Percentiles rank a stretch among this genome's conserved stretches.
Conservation (phyloP, 1,140 invertebrate genomes). For the Bombus affinis region DNA sequence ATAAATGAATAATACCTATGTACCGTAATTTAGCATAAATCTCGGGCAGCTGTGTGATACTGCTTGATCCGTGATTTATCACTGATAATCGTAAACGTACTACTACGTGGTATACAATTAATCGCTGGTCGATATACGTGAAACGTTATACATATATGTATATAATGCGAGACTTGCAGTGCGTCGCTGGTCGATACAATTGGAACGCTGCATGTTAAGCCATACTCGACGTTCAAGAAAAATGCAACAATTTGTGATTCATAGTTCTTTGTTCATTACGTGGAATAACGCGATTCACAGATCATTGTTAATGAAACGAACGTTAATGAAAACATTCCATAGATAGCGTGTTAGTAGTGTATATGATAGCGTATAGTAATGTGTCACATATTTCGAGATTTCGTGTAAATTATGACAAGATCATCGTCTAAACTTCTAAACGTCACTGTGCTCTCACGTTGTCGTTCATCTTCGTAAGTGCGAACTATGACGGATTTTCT, state of each 20-base stretch:
- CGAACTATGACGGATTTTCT: constrained; percentile 13
- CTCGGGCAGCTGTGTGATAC: neutral
- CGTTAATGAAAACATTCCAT: neutral
- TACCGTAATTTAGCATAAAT: neutral
- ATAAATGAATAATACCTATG: neutral
- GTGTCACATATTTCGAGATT: neutral
- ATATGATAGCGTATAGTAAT: neutral
- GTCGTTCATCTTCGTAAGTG: constrained; percentile 42
- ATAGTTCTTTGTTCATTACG: neutral
- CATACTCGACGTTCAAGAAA: neutral
- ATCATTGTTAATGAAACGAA: constrained; percentile 16
- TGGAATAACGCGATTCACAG: neutral
- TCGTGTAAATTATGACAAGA: constrained; percentile 12
- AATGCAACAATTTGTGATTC: neutral
- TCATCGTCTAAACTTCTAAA: constrained; percentile 28
- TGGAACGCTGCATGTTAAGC: neutral
- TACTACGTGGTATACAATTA: neutral
- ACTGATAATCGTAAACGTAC: neutral
- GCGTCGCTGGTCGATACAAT: constrained; percentile 15
- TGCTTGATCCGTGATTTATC: neutral
- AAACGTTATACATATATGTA: neutral
- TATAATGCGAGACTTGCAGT: neutral
- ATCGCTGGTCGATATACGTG: constrained; percentile 37
- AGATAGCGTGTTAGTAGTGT: neutral
- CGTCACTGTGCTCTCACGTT: constrained; percentile 39